These are phyloP conservation scores for Drosophila ezoana DNA, from an alignment of 2,888 invertebrate genomes.

Conservation along the genomic window DNA sequence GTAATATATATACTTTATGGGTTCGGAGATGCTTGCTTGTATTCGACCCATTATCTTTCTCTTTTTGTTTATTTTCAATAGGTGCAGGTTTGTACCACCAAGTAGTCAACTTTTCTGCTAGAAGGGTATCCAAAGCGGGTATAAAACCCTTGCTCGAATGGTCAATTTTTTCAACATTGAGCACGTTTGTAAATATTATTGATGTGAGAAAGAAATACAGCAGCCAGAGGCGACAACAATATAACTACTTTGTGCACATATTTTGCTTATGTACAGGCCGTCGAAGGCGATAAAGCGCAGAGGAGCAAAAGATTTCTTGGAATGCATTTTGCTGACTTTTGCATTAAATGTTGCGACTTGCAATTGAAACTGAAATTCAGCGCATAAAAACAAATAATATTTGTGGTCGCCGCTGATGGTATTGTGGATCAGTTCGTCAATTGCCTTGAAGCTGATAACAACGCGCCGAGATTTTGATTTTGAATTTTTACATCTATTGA, in stretches of 20 bases:
- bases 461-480: constrained; percentile 5
- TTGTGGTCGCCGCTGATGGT: constrained; percentile 3
- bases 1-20: too few relatives aligned
- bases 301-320: constrained; percentile 11
- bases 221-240: not conserved
- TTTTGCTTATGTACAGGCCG: not conserved
- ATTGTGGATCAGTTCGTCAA: constrained; percentile 42
- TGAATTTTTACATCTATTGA: not conserved
- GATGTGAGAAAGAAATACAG: not conserved
- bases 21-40: too few relatives aligned
- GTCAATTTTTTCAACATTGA: not conserved
- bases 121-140: too few relatives aligned
- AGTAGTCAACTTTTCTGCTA: too few relatives aligned
- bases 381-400: not conserved
- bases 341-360: constrained; percentile 18
- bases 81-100: too few relatives aligned
- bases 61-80: too few relatives aligned
- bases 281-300: not conserved
- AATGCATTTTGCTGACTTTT: constrained; percentile 31
- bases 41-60: too few relatives aligned
- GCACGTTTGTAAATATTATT: not conserved
- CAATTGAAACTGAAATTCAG: constrained; percentile 12
- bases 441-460: constrained; percentile 28
- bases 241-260: not conserved
- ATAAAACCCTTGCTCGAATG: too few relatives aligned